Base-by-base conservation (phyloP, 2,888 invertebrate genomes). In the Epinotia demarniana region DNA sequence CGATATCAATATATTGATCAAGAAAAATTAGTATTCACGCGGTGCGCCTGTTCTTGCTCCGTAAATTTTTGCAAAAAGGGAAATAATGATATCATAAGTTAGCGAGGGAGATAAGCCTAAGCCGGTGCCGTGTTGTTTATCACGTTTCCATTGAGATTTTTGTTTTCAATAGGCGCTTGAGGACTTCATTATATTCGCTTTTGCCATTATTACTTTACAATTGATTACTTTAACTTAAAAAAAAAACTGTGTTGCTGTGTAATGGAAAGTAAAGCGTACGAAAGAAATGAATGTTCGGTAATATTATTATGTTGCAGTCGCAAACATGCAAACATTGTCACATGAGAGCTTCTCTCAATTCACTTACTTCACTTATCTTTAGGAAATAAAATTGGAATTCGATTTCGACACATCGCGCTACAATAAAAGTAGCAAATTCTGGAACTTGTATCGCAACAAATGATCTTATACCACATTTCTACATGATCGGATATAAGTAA, bases 71-170 rank as follows among this genome's bases (percentile, higher is more conserved):
- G 82, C 83, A 89, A 92, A 93, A 92, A 88, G 86, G 87, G 87
- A 91, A 90, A 91, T 93, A 92, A 93, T 93, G 92, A 92, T 89
- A 90, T 90, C 90, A 90, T 90, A 90, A 90, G 91, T 92, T 91
- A 90, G 88, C 73, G 75, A 87, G 85, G 86, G 87, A 92, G 93
- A 93, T 93, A 93, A 92, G 87, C 86, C 85, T 86, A 84, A 87
- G 86, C 88, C 57, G 73, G 86, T 83, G 83, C 86, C 87, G 85
- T 88, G 88, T 89, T 90, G 89, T 91, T 91, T 91, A 90, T 89
- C 88, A 86, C 86, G 88, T 89, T 86, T 83, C 85, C 85, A 88
- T 89, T 88, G 85, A 86, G 87, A 86, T 88, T 87, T 87, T 85
- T 79, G 73, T 77, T 78, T 83, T 81, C 79, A 84, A 83, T 84